Percentiles rank a stretch among this genome's conserved stretches.
Evolutionary conservation across 2,797 vertebrate species (phyloP).

Genomic region (Pagetopsis macropterus): DNA sequence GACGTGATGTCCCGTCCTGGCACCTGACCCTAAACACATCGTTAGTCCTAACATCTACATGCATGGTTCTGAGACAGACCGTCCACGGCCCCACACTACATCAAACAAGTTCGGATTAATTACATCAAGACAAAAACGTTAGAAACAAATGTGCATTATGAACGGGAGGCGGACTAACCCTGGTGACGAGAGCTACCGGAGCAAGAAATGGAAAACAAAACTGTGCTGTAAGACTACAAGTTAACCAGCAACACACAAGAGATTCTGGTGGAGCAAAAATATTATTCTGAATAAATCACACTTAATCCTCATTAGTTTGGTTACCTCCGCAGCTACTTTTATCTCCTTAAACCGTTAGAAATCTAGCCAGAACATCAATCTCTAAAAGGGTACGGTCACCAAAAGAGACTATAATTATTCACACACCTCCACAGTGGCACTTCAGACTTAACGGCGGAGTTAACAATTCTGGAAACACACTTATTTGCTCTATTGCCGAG

Average conservation of each 20-base stretch:
- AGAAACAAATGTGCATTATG: constrained; percentile 40
- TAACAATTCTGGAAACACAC: constrained; percentile 6
- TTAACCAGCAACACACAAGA: constrained; percentile 21
- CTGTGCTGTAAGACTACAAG: constrained; percentile 43
- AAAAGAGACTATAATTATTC: constrained; percentile 16
- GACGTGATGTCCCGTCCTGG: constrained; percentile 47
- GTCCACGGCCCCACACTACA: constrained; percentile 58
- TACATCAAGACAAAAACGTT: constrained; percentile 47
- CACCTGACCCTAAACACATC: constrained; percentile 55
- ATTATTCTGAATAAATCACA: constrained; percentile 20
- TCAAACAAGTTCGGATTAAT: constrained; percentile 51
- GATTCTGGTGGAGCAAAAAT: constrained; percentile 14
- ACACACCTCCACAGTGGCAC: constrained; percentile 24
- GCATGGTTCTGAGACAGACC: constrained; percentile 46
- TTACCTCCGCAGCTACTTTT: constrained; percentile 38
- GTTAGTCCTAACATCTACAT: constrained; percentile 51
- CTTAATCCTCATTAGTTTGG: constrained; percentile 18
- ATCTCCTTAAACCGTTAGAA: constrained; percentile 12
- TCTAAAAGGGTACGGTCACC: constrained; percentile 18
- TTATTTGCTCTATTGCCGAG: not conserved
- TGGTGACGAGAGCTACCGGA: constrained; percentile 41
- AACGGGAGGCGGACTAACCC: constrained; percentile 32
- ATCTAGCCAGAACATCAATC: constrained; percentile 26
- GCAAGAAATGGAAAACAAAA: constrained; percentile 38
- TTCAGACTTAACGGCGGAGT: constrained; percentile 26